Conservation (phyloP, 2,113 vertebrate genomes). For the Tragelaphus imberbis region DNA sequence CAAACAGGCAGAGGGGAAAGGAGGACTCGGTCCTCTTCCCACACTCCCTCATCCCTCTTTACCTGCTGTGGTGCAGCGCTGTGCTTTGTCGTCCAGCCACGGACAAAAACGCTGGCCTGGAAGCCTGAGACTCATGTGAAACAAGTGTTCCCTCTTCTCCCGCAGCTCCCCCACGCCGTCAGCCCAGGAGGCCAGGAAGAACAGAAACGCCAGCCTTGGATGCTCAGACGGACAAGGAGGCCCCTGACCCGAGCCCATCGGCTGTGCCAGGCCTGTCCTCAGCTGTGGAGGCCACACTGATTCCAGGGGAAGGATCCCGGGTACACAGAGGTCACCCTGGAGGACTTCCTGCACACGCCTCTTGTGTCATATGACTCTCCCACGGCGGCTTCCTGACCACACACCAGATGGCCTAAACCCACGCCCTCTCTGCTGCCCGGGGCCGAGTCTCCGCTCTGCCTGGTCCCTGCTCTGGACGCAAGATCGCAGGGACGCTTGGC, state of each 20-base stretch:
- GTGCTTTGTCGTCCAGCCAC: not conserved
- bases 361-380: fast-evolving
- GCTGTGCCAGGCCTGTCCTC: fast-evolving
- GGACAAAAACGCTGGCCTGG: not conserved
- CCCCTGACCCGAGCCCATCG: fast-evolving
- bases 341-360: fast-evolving
- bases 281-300: fast-evolving
- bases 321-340: not conserved
- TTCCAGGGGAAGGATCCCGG: fast-evolving
- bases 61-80: fast-evolving
- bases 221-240: not conserved
- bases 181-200: not conserved
- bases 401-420: not conserved
- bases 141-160: fast-evolving
- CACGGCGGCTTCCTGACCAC: fast-evolving
- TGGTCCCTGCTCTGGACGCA: fast-evolving
- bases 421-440: not conserved
- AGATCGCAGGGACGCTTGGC: fast-evolving
- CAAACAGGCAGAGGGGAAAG: not conserved
- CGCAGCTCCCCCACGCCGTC: fast-evolving
- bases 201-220: not conserved
- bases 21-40: not conserved
- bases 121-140: fast-evolving
- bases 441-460: fast-evolving
- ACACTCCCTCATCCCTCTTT: fast-evolving